Percentiles rank a stretch among this genome's conserved stretches.
These are phyloP conservation scores for Darevskia nairensis DNA, from an alignment of 2,797 vertebrate genomes.

Conservation along the genomic window DNA sequence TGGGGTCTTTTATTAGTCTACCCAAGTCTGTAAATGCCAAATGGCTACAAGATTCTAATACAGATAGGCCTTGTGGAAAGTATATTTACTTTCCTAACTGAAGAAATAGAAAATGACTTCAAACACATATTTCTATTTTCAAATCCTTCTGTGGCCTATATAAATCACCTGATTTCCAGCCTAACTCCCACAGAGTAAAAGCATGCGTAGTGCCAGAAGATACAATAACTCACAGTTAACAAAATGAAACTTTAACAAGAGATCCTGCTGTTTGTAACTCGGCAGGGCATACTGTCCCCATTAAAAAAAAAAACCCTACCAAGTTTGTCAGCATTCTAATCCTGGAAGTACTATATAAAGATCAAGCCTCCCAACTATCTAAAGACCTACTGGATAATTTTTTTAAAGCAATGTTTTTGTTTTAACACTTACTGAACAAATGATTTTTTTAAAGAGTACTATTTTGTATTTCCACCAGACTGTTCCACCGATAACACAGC, in stretches of 20 bases:
- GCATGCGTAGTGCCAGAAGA: neutral
- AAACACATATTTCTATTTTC: neutral
- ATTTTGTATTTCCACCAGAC: neutral
- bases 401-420: too few relatives aligned
- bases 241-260: neutral
- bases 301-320: neutral
- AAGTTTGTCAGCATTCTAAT: neutral
- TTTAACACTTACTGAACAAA: too few relatives aligned
- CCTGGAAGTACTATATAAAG: neutral
- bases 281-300: neutral
- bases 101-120: neutral
- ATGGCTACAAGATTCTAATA: neutral
- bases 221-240: neutral
- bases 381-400: neutral
- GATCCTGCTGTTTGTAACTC: neutral
- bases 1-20: neutral
- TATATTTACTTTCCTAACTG: neutral
- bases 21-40: neutral
- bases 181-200: slow-evolving; percentile 23
- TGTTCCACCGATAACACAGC: neutral
- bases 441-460: too few relatives aligned
- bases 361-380: neutral
- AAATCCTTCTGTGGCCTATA: neutral
- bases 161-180: slow-evolving; percentile 8
- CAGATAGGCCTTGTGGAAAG: neutral